Conservation (phyloP, 1,140 invertebrate genomes). For the Ctenoplectra terminalis region DNA sequence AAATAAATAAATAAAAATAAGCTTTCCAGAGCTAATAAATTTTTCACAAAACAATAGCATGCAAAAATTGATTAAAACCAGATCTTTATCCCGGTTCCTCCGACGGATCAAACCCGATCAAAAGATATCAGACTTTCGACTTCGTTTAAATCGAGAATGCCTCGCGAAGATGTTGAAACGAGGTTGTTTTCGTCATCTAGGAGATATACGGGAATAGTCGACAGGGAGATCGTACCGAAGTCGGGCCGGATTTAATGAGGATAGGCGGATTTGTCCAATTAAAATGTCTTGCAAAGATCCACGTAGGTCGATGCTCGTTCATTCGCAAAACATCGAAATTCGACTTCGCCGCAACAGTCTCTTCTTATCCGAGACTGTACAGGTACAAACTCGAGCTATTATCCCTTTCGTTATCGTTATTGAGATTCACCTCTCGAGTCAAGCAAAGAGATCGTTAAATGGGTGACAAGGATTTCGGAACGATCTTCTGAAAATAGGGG, state of each 20-base stretch:
- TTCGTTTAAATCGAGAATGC: constrained; percentile 31
- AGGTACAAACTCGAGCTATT: constrained; percentile 52
- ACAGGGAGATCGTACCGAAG: constrained; percentile 46
- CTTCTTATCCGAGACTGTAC: constrained; percentile 76
- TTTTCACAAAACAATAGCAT: too few species aligned
- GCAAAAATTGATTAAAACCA: neutral
- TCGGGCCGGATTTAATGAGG: constrained; percentile 82
- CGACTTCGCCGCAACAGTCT: constrained; percentile 71
- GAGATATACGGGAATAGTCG: constrained; percentile 44
- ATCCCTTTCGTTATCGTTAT: constrained; percentile 65
- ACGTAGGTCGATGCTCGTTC: constrained; percentile 74
- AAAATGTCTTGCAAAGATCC: constrained; percentile 84
- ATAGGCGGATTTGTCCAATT: constrained; percentile 84
- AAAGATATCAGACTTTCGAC: constrained; percentile 40
- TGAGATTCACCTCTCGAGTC: constrained; percentile 38
- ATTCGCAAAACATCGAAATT: constrained; percentile 81
- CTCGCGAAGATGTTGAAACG: constrained; percentile 46
- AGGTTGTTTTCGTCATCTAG: constrained; percentile 47
- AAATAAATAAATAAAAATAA: neutral
- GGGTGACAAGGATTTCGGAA: constrained; percentile 7
- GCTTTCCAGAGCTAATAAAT: too few species aligned
- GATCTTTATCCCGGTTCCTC: constrained; percentile 2
- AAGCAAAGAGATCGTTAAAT: constrained; percentile 25
- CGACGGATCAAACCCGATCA: neutral
- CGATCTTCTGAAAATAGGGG: neutral